Base-by-base conservation (phyloP, 37 sponge, comb jelly and placozoan species). In the Ianthella basta region DNA sequence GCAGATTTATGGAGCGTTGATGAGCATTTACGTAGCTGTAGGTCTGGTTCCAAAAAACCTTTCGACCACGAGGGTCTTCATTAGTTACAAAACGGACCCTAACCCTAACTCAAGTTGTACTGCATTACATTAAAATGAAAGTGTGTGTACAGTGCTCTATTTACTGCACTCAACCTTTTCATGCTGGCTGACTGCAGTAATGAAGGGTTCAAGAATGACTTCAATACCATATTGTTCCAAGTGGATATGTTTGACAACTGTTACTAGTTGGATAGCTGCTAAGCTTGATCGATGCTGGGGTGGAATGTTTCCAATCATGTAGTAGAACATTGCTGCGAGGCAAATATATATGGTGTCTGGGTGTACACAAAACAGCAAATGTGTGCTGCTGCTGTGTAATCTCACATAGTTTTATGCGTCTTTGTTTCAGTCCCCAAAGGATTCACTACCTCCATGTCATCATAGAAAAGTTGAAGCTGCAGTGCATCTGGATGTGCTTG, bases 361-460 rank as follows among this genome's bases (percentile, higher is more conserved):
- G n/a, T n/a, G n/a, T n/a, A n/a, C n/a, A n/a, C n/a, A n/a, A n/a
- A n/a, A n/a, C n/a, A n/a, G n/a, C n/a, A n/a, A n/a, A n/a, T n/a
- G n/a, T n/a, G n/a, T n/a, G n/a, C n/a, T n/a, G n/a, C n/a, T n/a
- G n/a, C n/a, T n/a, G n/a, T n/a, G n/a, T n/a, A n/a, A n/a, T n/a
- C n/a, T n/a, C n/a, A n/a, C n/a, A n/a, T n/a, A n/a, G n/a, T n/a
- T 60, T 91, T 91, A 64, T 91, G 91, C 30, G 66, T 86, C 20
- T 41, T 83, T 8, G 86, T 75, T 84, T 35, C 85, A 19, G 82
- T 60, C 4, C 91, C 91, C 19, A 87, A 59, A 35, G 87, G 91
- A 79, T 91, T 91, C 63, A 84, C 83, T 10, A 91, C 63, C 70
- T 91, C 91, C 20, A 86, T 30, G 13, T 91, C 87, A 84, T 87